Conservation (phyloP, 2,113 vertebrate genomes). For the Tringa solitaria region DNA sequence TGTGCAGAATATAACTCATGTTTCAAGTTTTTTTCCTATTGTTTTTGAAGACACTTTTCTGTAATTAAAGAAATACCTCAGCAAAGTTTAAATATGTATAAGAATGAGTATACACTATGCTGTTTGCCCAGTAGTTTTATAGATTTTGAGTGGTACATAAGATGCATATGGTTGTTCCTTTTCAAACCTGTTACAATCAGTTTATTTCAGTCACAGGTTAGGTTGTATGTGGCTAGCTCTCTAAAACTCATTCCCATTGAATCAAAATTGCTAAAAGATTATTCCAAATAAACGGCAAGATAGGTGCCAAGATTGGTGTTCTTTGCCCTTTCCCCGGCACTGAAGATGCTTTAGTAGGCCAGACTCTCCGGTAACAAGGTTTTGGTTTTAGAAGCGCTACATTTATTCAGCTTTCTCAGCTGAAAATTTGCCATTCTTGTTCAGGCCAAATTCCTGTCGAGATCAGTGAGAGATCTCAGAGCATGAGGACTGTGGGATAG, state of each 20-base stretch:
- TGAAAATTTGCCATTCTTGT: slow-evolving; percentile 11
- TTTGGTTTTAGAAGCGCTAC: background rate
- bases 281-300: background rate
- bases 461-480: slow-evolving; percentile 36
- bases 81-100: slow-evolving; percentile 35
- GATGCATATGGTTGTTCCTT: slow-evolving; percentile 13
- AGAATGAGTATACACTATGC: background rate
- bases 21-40: slow-evolving; percentile 17
- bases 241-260: background rate
- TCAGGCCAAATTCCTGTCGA: background rate
- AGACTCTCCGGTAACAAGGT: background rate
- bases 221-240: background rate
- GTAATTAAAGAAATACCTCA: slow-evolving; percentile 69
- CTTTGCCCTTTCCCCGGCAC: background rate
- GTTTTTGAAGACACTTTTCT: slow-evolving; percentile 40
- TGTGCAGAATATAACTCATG: background rate
- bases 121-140: slow-evolving; percentile 53
- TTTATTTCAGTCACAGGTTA: background rate
- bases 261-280: background rate
- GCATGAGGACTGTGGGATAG: background rate
- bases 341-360: background rate
- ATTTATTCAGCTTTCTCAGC: slow-evolving; percentile 26
- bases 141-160: background rate
- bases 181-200: background rate
- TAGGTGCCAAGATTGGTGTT: background rate